Evolutionary conservation across 2,888 invertebrate species (phyloP), one percentile per base, ranked within the genome.

Genomic region (Hipparchia sbordonii): DNA sequence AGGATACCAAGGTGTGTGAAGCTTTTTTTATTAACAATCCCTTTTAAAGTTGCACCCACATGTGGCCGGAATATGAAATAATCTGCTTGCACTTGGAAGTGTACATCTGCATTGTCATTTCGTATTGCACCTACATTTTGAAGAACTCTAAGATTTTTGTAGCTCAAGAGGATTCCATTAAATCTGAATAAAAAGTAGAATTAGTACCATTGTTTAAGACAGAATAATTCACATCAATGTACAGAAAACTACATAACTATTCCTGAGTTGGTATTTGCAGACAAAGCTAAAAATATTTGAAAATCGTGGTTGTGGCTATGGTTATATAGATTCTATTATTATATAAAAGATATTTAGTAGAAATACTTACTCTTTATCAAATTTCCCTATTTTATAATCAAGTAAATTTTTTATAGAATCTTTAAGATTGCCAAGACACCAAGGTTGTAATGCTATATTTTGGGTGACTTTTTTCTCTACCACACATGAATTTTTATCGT

Each of bases 21-120:
- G 77, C 95, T 95, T 77, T 95, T 95, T 84, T 96, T 96, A 82
- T 95, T 96, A 0, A 97, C 95, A 77, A 95, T 84, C 9, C 96
- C 97, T 82, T 92, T 94, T 65, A 97, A 83, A 52, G 87, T 90
- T 74, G 94, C 94, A 3, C 95, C 96, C 67, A 96, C 87, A 83
- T 88, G 84, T 10, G 97, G 97, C 77, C 92, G 94, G 82, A 93
- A 93, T 76, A 97, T 87, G 82, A 95, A 96, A 84, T 96, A 96
- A 79, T 96, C 96, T 23, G 95, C 96, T 84, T 95, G 94, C 2
- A 97, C 92, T 88, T 96, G 95, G 75, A 96, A 89, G 82, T 96
- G 95, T 75, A 96, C 94, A 78, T 94, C 95, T 75, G 95, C 94
- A 78, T 94, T 94, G 78, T 96, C 96, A 81, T 95, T 93, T 74